Evolutionary conservation across 2,888 invertebrate species (phyloP), one percentile per base, ranked within the genome.

Genomic region (Polietes domitor): DNA sequence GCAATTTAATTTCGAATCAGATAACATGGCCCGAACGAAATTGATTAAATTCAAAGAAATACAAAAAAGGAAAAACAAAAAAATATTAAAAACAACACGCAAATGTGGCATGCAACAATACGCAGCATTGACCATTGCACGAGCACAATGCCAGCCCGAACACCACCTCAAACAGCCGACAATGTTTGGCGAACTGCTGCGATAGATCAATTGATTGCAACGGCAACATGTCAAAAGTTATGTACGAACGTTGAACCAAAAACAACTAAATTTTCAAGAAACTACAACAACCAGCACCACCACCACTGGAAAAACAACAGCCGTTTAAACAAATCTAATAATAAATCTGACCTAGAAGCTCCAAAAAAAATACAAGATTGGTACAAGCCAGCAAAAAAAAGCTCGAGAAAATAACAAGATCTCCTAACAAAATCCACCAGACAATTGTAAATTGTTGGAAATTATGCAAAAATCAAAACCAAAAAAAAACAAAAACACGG

Each of bases 341-440:
- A 78, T 84, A 61, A 76, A 84, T 84, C 81, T 84, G 78, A 84
- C 81, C 84, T 81, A 84, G 81, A 84, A 81, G 78, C 72, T 68
- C 75, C 78, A 75, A 6, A 55, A 65, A 53, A 4, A 74, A 24
- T 55, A 58, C 50, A 37, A 9, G 12, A 37, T 26, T 43, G 70
- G 63, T 74, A 76, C 71, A 61, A 75, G 19, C 28, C 65, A 43
- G 24, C 58, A 65, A 63, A 72, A 32, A 32, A 76, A 71, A 61
- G 65, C 12, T 19, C 68, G 32, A 32, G 43, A 55, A 63, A 53
- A 72, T 10, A 37, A 75, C 28, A 78, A 70, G 32, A 58, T 71
- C 53, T 41, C 55, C 5, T 32, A 32, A 47, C 53, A 12, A 72
- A 32, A 71, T 26, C 4, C 32, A 26, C n/a, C 15, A 76, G n/a